Base-by-base conservation (phyloP, 2,888 invertebrate species). In the Nemurella pictetii region DNA sequence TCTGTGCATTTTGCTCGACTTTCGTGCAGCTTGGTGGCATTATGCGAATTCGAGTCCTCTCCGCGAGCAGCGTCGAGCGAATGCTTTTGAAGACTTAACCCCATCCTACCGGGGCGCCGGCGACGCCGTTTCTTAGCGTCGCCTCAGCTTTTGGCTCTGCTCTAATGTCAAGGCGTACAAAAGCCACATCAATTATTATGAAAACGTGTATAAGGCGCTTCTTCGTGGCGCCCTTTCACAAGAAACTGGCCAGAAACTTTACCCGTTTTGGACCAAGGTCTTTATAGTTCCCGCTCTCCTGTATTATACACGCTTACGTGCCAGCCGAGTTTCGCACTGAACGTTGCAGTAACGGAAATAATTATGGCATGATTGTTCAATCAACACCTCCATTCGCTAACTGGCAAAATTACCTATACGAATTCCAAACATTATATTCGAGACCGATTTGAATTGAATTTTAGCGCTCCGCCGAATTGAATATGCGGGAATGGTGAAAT, bases 151-250 rank as follows among this genome's bases (percentile, higher is more conserved):
- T 26, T 81, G 36, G 81, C 35, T 81, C 28, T 72, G 28, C n/a
- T 12, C 28, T 78, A 36, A 78, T 78, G 78, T 30, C 20, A 28
- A 29, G 28, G 74, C 85, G 55, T 80, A 85, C 85, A 85, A 85
- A 83, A 85, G 85, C 82, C 82, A 82, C 85, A 85, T 85, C 85
- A 83, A 85, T 85, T 85, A 85, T 85, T 83, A 85, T 75, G 32
- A 84, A 55, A 72, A 55, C 82, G 82, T 78, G 78, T 78, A 78
- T 78, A 78, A 78, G 78, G 27, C 72, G 82, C 82, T 82, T 30
- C 28, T 72, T 29, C 72, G 72, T 12, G 72, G 82, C 55, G 82
- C 55, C 55, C 82, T 82, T 82, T 82, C 82, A 82, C 82, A 82
- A 82, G 82, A 82, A 36, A 55, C 82, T 82, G 55, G 26, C 82